Evolutionary conservation across 30 jellyfish, hydroid and myxozoan genomes (phyloP), one percentile per base, ranked within the genome.

Genomic region (Turritopsis dohrnii): DNA sequence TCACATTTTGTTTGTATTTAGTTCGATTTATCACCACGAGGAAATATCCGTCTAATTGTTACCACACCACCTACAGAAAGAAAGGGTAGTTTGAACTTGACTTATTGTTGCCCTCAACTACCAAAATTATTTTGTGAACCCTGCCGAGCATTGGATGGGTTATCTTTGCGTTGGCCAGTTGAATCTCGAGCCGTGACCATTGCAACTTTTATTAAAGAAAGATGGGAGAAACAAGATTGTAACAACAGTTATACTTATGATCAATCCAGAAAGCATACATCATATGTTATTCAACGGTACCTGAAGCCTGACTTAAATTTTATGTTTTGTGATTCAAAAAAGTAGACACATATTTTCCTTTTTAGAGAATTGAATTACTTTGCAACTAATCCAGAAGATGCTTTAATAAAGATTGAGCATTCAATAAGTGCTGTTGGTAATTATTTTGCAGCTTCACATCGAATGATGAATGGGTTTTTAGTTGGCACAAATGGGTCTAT

Each of bases 1-100:
- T 24, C 4, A 16, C 65, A 25, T 60, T 60, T 0, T 66, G 20
- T 72, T 30, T 25, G 17, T 60, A 54, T 87, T 52, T 77, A 92
- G 98, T 85, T 83, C 82, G 98, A 92, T 82, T 20, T 29, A 21
- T 81, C 98, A 73, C 98, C 98, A 81, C 76, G 86, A 17, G 98
- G 96, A 3, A 89, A 83, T 53, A 72, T 92, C 27, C 73, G 98
- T 18, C 75, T 92, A 18, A 86, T 92, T 29, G 89, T 92, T 29
- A 92, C 82, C 79, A 88, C 95, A 5, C 98, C 98, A 71, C 93
- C 96, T 29, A 54, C 82, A 16, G 60, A 41, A 41, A 41, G 13
- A 41, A 90, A 87, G 27, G 28, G 72, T 52, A 29, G 31, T 18
- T n/a, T 28, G 22, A 71, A 52, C n/a, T 54, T 29, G 21, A 41